Base-by-base conservation (phyloP, 2,888 invertebrate genomes). In the Ornithoptera priamus region DNA sequence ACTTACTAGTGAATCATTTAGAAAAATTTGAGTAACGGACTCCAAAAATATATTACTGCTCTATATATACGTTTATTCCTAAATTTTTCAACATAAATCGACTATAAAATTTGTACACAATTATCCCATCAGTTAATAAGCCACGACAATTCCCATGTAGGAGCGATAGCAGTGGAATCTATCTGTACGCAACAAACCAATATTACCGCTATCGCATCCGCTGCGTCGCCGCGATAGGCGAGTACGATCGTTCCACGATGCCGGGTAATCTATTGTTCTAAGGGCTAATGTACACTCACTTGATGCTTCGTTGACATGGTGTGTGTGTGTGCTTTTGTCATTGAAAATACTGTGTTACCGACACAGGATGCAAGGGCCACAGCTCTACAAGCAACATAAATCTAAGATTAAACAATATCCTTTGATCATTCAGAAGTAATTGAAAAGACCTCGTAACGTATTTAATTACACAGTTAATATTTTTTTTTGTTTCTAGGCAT, bases 141-240 rank as follows among this genome's bases (percentile, higher is more conserved):
- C 6, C 56, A 73, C 77, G 77, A 84, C 83, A 83, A 85, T 87
- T 89, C 89, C 86, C 89, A 88, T 86, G 81, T 78, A 81, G 75
- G 64, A 61, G 57, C 77, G 88, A 90, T 89, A 88, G 83, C 77
- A 77, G 74, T 72, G 76, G 83, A 84, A 86, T 87, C 86, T 87
- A 88, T 86, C 85, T 81, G 81, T 68, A 74, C 81, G 83, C 85
- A 86, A 86, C 83, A 80, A 81, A 85, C 88, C 87, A 78, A 87
- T 87, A 85, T 88, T 85, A 87, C 89, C 89, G 68, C 89, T 90
- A 90, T 90, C 90, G 85, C 86, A 82, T 91, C 91, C 91, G 87
- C 80, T 78, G 78, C 75, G 74, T 74, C 73, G 73, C 73, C 73
- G 67, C 83, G 86, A 87, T 89, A 88, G 83, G 81, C 75, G 81